These are phyloP conservation scores for Drosophila siamana DNA, from an alignment of 2,888 invertebrate species.

Conservation along the genomic window DNA sequence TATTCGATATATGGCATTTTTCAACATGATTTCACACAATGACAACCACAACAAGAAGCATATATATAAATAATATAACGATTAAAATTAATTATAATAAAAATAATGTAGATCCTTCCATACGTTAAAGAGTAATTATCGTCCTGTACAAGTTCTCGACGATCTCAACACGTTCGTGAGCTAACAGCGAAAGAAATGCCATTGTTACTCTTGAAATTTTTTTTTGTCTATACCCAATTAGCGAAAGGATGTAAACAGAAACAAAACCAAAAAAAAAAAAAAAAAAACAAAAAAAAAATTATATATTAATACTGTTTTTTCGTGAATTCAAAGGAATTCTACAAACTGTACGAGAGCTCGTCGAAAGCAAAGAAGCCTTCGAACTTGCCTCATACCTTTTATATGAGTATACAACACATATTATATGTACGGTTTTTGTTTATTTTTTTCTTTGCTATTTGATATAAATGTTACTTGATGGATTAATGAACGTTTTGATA, in stretches of 20 bases:
- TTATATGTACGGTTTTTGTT: conserved; percentile 56
- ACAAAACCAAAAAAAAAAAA: conserved; percentile 10
- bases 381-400: conserved; percentile 50
- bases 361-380: conserved; percentile 15
- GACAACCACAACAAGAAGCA: conserved; percentile 6
- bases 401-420: conserved; percentile 56
- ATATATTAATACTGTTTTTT: conserved; percentile 55
- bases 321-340: conserved; percentile 26
- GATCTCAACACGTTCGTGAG: conserved; percentile 18
- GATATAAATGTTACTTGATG: conserved; percentile 73
- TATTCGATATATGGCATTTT: conserved; percentile 53
- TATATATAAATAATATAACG: conserved; percentile 3
- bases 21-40: conserved; percentile 43
- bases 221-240: conserved; percentile 55
- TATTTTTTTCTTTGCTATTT: conserved; percentile 57
- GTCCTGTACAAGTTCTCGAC: conserved; percentile 29
- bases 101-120: conserved; percentile 55
- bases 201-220: conserved; percentile 50
- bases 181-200: conserved; percentile 44
- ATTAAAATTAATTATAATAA: conserved; percentile 7
- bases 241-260: conserved; percentile 24
- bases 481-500: conserved; percentile 65
- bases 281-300: conserved; percentile 27
- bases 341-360: conserved; percentile 34
- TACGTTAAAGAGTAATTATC: conserved; percentile 42